phyloP scores from a whole-genome alignment of 2,797 vertebrate species.

The Podarcis lilfordi region DNA sequence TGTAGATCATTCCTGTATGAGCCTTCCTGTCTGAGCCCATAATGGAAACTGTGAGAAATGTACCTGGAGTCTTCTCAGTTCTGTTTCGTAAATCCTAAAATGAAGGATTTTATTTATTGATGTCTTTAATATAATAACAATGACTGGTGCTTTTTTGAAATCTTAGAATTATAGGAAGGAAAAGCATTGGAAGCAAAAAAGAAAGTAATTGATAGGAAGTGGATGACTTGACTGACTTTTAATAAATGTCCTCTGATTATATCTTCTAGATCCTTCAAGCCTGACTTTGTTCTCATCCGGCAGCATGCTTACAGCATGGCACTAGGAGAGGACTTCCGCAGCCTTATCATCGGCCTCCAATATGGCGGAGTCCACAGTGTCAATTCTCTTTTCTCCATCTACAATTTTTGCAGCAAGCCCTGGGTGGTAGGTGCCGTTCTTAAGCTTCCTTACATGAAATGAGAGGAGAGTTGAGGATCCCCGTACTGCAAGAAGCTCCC shows the following conservation, averaged over 20 bases:
- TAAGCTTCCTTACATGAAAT: neutral
- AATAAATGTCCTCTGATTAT: rapidly evolving
- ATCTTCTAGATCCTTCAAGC: conserved; percentile 90
- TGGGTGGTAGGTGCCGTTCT: conserved; percentile 80
- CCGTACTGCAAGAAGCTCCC: rapidly evolving
- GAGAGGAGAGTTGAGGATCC: neutral
- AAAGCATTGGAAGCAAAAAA: neutral
- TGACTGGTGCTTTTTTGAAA: neutral
- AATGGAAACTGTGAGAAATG: conserved; percentile 60
- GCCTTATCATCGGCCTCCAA: conserved; percentile 92
- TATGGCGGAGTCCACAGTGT: conserved; percentile 86
- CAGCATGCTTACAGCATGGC: conserved; percentile 97
- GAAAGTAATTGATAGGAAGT: neutral
- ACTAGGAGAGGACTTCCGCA: conserved; percentile 91
- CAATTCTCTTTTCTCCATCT: conserved; percentile 95
- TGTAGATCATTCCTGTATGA: conserved; percentile 52
- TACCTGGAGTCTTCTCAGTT: conserved; percentile 48
- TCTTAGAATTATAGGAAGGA: neutral
- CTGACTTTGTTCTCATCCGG: conserved; percentile 92
- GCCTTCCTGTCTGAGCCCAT: conserved; percentile 36
- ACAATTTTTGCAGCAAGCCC: conserved; percentile 99
- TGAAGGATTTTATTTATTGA: conserved; percentile 31
- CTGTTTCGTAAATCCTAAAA: conserved; percentile 37
- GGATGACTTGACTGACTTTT: neutral
- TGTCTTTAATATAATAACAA: neutral